Conservation (phyloP, 2,888 invertebrate species). For the Gortyna flavago region DNA sequence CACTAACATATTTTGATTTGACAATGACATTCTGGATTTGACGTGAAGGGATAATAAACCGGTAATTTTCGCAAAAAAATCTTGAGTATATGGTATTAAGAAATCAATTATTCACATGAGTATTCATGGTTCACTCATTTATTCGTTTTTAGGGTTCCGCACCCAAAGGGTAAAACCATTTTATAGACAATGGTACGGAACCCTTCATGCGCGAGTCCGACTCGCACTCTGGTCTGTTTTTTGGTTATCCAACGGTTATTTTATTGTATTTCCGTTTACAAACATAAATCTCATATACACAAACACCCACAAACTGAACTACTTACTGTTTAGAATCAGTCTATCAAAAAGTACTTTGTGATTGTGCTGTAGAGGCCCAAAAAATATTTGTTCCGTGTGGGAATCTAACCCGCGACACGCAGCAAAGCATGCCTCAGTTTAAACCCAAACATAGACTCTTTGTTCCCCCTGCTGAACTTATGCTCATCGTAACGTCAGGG, state of each 20-base stretch:
- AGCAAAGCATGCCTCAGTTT: neutral
- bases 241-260: neutral
- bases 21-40: neutral
- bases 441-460: neutral
- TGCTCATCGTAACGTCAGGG: neutral
- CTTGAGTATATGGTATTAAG: neutral
- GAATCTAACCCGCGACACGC: neutral
- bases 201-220: too few species aligned
- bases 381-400: neutral
- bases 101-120: neutral
- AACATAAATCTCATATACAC: neutral
- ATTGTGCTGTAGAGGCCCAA: too few species aligned
- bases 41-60: constrained; percentile 2
- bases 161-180: too few species aligned
- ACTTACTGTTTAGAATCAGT: neutral
- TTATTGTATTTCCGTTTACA: neutral
- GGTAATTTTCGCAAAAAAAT: constrained; percentile 4
- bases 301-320: neutral
- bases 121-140: too few species aligned
- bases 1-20: constrained; percentile 14
- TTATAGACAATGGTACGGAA: too few species aligned
- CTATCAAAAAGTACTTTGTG: too few species aligned
- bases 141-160: too few species aligned
- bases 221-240: too few species aligned
- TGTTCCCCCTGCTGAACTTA: too few species aligned